These are phyloP conservation scores for Herpailurus yagouaroundi DNA, from an alignment of 2,113 vertebrate genomes.

Conservation along the genomic window DNA sequence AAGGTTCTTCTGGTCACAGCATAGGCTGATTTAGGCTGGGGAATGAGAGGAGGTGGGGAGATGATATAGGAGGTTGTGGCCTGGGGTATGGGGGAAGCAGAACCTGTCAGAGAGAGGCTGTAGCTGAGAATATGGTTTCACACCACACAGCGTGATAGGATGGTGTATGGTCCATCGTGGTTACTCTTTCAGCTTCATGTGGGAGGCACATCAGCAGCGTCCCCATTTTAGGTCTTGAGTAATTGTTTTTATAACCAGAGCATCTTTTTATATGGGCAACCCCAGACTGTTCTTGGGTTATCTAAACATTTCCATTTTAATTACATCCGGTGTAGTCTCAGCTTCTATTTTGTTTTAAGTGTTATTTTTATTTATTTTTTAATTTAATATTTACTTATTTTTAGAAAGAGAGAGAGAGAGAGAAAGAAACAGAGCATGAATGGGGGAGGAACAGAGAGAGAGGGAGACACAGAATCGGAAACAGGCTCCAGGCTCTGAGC, in stretches of 20 bases:
- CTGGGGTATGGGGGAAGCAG: not conserved
- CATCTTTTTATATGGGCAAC: not conserved
- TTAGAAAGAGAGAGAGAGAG: too few relatives aligned
- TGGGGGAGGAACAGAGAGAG: too few relatives aligned
- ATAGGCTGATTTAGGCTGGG: not conserved
- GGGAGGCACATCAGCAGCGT: not conserved
- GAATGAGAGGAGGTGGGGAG: not conserved
- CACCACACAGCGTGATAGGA: fast-evolving
- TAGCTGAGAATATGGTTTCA: not conserved
- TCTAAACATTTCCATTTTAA: not conserved
- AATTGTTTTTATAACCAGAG: not conserved
- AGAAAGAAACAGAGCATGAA: too few relatives aligned
- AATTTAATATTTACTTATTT: too few relatives aligned
- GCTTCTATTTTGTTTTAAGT: not conserved
- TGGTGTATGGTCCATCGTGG: fast-evolving
- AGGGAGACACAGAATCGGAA: too few relatives aligned
- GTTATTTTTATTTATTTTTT: too few relatives aligned
- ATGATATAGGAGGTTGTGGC: not conserved
- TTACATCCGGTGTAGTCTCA: not conserved
- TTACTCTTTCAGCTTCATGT: not conserved
- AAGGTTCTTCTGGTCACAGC: not conserved
- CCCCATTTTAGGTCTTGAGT: not conserved
- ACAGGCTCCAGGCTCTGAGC: too few relatives aligned
- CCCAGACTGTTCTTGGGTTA: not conserved
- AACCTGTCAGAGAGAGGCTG: not conserved